A percentile compares a stretch with the other conserved stretches of the same genome.
These are phyloP conservation scores for Labroides dimidiatus DNA, from an alignment of 2,797 vertebrate genomes.

Conservation along the genomic window DNA sequence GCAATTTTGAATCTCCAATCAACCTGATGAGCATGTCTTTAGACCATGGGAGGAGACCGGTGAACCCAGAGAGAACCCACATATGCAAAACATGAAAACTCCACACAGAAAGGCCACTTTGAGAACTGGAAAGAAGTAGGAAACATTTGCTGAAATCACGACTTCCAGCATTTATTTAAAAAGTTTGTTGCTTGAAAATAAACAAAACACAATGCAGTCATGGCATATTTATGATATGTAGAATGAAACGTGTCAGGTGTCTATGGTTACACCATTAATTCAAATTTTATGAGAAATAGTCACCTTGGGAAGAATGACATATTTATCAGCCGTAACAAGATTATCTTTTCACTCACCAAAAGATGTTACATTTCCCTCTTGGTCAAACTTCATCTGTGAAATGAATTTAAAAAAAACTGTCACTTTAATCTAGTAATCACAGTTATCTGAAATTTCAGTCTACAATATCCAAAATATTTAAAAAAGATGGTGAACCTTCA, in stretches of 20 bases:
- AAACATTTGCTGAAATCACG: neutral
- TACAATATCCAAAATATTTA: neutral
- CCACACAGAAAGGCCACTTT: too few relatives aligned
- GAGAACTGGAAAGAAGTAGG: neutral
- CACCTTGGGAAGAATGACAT: neutral
- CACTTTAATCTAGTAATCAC: neutral
- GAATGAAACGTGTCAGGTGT: too few relatives aligned
- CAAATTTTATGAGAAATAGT: neutral
- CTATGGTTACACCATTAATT: too few relatives aligned
- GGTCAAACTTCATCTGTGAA: slow-evolving; percentile 93
- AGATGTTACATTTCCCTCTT: slow-evolving; percentile 89
- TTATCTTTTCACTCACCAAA: slow-evolving; percentile 88
- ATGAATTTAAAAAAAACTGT: slow-evolving; percentile 17
- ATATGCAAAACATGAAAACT: too few relatives aligned
- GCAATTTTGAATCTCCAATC: too few relatives aligned
- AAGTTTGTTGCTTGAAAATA: neutral
- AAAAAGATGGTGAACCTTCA: neutral
- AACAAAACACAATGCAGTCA: too few relatives aligned
- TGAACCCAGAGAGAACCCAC: too few relatives aligned
- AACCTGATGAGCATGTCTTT: too few relatives aligned
- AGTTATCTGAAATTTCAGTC: neutral
- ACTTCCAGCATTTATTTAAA: neutral
- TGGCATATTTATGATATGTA: too few relatives aligned
- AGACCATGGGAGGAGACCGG: too few relatives aligned
- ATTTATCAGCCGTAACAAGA: neutral